phyloP scores from a whole-genome alignment of 2,797 vertebrate genomes.

The Arnoldichthys spilopterus region DNA sequence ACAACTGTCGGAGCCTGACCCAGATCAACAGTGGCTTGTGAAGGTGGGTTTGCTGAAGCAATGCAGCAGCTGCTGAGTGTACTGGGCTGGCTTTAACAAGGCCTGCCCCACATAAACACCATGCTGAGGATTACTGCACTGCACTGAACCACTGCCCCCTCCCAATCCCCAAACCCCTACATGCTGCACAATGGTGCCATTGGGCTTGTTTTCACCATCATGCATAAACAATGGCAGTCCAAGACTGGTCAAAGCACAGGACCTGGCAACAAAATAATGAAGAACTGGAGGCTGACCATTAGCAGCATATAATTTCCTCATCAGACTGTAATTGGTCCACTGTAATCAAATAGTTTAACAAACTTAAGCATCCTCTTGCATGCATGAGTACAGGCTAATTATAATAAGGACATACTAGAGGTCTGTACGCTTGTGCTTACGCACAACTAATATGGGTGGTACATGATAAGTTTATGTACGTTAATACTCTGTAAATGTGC shows the following conservation, averaged over 20 bases:
- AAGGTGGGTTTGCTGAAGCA: slow-evolving; percentile 24
- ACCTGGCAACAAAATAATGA: slow-evolving; percentile 12
- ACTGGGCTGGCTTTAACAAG: slow-evolving; percentile 39
- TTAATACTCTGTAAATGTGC: not conserved
- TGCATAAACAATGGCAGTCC: slow-evolving; percentile 43
- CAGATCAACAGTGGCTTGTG: slow-evolving; percentile 30
- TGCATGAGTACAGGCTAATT: not conserved
- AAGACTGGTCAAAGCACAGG: slow-evolving; percentile 27
- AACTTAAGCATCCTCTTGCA: slow-evolving; percentile 25
- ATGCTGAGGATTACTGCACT: slow-evolving; percentile 39
- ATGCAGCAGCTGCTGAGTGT: slow-evolving; percentile 42
- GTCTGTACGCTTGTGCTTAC: slow-evolving; percentile 7
- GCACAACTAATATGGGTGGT: not conserved
- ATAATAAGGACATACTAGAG: slow-evolving; percentile 3
- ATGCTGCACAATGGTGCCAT: slow-evolving; percentile 40
- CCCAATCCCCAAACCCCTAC: slow-evolving; percentile 13
- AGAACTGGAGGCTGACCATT: slow-evolving; percentile 28
- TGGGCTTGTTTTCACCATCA: slow-evolving; percentile 45
- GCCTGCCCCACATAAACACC: slow-evolving; percentile 48
- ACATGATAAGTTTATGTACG: not conserved
- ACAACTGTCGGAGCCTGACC: slow-evolving; percentile 46
- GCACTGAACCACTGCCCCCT: not conserved
- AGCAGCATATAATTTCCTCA: slow-evolving; percentile 26
- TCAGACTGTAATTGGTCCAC: slow-evolving; percentile 3
- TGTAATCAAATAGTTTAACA: slow-evolving; percentile 41